Percentiles rank a stretch among this genome's conserved stretches.
These are phyloP conservation scores for Smithornis capensis DNA, from an alignment of 2,113 vertebrate species.

Conservation along the genomic window DNA sequence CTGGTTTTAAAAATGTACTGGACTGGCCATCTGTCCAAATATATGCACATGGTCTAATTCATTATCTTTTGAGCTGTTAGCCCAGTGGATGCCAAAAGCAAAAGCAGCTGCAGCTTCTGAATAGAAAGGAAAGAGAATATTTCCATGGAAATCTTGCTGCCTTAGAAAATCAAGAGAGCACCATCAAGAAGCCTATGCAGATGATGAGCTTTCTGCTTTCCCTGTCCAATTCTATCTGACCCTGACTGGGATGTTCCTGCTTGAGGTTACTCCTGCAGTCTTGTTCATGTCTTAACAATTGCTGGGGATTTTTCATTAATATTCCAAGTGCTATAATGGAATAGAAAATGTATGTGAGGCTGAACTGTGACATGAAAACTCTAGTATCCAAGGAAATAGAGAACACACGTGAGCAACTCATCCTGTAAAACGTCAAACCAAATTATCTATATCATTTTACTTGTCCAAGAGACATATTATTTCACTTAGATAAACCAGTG, in stretches of 20 bases:
- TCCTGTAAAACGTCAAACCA: background rate
- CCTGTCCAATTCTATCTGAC: background rate
- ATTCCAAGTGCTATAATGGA: background rate
- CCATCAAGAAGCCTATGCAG: background rate
- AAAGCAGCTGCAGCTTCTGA: background rate
- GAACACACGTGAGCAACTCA: background rate
- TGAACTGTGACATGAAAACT: background rate
- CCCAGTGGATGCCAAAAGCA: background rate
- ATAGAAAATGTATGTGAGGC: background rate
- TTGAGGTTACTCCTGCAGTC: background rate
- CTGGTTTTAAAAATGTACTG: background rate
- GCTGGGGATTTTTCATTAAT: background rate
- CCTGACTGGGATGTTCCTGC: background rate
- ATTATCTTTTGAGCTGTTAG: background rate
- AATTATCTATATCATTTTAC: background rate
- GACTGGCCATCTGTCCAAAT: background rate
- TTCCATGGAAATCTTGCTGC: background rate
- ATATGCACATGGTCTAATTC: background rate
- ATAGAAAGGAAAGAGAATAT: background rate
- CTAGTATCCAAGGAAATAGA: conserved; percentile 40
- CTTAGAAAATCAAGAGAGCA: background rate
- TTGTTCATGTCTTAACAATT: background rate
- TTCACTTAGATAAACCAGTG: background rate
- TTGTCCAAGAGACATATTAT: background rate
- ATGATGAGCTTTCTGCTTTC: background rate